phyloP scores from a whole-genome alignment of 2,888 invertebrate genomes.

The Limnephilus marmoratus region DNA sequence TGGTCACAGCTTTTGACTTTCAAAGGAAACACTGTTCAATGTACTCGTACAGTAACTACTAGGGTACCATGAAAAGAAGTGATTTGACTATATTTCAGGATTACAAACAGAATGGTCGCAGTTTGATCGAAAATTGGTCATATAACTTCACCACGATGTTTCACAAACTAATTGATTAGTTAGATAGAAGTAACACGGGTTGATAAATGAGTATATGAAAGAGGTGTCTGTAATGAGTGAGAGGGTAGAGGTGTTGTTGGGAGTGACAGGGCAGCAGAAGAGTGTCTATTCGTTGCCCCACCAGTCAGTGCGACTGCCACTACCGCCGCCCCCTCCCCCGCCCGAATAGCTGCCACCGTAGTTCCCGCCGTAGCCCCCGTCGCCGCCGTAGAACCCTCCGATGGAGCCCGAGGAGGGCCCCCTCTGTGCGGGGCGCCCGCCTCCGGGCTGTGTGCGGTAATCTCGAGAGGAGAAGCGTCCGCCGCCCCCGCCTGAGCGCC shows the following conservation, averaged over 20 bases:
- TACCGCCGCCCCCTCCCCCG: conserved; percentile 73
- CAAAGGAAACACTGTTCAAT: not conserved
- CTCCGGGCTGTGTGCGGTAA: conserved; percentile 75
- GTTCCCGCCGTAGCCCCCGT: conserved; percentile 74
- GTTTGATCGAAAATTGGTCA: not conserved
- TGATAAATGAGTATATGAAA: too few species aligned
- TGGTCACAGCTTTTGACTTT: conserved; percentile 19
- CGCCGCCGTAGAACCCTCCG: conserved; percentile 69
- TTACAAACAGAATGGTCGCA: not conserved
- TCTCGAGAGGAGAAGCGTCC: conserved; percentile 81
- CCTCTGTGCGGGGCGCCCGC: conserved; percentile 56
- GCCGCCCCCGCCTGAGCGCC: conserved; percentile 77
- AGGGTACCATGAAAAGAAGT: not conserved
- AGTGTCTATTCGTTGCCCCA: conserved; percentile 69
- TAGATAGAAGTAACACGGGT: not conserved
- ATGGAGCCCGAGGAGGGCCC: conserved; percentile 54
- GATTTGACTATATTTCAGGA: not conserved
- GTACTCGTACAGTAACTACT: not conserved
- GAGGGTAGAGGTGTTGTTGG: not conserved
- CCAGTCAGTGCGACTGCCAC: conserved; percentile 74
- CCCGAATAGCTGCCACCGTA: conserved; percentile 71
- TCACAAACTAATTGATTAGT: not conserved
- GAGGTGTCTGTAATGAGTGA: not conserved
- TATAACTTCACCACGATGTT: not conserved
- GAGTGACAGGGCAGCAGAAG: not conserved